Evolutionary conservation across 1,140 invertebrate species (phyloP), one percentile per base, ranked within the genome.

Genomic region (Aphelenchoides fujianensis): DNA sequence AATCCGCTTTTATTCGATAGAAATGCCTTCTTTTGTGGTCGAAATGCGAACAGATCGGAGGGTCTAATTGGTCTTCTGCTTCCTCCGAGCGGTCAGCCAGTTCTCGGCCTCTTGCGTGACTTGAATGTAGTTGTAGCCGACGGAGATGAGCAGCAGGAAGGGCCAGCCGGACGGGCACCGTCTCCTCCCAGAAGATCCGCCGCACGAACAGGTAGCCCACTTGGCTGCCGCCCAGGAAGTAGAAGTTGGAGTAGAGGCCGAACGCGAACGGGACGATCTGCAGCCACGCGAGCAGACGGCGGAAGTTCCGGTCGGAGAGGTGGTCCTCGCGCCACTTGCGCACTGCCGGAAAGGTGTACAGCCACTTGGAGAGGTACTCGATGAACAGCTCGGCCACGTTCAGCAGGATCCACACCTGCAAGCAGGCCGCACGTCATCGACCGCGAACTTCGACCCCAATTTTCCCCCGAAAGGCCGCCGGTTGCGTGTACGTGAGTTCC

Each of bases 261-360:
- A 84, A 79, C 1, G 80, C 82, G 34, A 84, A 83, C 2, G 83
- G 83, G 1, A 83, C 48, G 59, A 83, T 84, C 70, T 83, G 80
- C 3, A 82, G 63, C 61, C 59, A 70, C 12, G 76, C 82, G 2
- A 83, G 72, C 28, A 84, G 55, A 36, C 82, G 59, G 32, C 82
- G 69, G 68, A 83, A 84, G 19, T 73, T 73, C 7, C 63, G 19
- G 52, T 84, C 83, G 7, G 74, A 78, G 7, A 84, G 23, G 32
- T 71, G 19, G 0, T 68, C 41, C 70, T 82, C 69, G 23, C 82
- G 71, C 71, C 74, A 75, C 5, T 70, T 61, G 31, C 72, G 59
- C 3, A 83, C 79, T 27, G 52, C 52, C 3, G 72, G 70, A 23
- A 84, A 74, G 2, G 72, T 63, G 55, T 83, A 83, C 36, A 83